These are phyloP conservation scores for Balaeniceps rex DNA, from an alignment of 2,113 vertebrate species.

Conservation along the genomic window DNA sequence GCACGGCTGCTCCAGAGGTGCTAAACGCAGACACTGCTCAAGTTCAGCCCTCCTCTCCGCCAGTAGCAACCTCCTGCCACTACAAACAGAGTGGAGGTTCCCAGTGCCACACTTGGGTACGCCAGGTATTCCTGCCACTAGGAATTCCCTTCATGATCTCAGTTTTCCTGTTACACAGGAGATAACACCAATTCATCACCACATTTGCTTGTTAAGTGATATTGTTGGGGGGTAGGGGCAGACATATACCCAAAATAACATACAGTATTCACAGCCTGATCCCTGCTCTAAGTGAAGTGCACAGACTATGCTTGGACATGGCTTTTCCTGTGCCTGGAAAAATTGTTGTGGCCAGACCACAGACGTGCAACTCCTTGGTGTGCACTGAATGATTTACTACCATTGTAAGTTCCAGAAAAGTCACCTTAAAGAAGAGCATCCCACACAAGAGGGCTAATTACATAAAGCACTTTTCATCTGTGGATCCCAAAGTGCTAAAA, in stretches of 20 bases:
- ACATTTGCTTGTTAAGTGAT: neutral
- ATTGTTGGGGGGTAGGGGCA: neutral
- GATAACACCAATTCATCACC: neutral
- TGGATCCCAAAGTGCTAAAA: neutral
- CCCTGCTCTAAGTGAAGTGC: neutral
- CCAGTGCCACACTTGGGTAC: neutral
- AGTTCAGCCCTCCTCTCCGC: neutral
- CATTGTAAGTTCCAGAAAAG: neutral
- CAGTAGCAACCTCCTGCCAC: neutral
- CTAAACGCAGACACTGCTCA: neutral
- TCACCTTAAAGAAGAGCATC: neutral
- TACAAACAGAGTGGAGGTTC: neutral
- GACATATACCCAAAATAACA: neutral
- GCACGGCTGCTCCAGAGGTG: neutral
- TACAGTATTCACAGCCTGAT: neutral
- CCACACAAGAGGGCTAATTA: neutral
- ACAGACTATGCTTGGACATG: neutral
- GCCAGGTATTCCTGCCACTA: neutral
- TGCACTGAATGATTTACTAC: neutral
- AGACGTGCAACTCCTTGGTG: neutral
- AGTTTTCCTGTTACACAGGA: neutral
- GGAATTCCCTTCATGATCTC: conserved; percentile 10
- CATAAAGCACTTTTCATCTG: neutral
- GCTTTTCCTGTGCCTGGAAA: neutral
- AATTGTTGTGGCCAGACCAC: neutral